These are phyloP conservation scores for Drosophila greeni DNA, from an alignment of 2,888 invertebrate genomes.

Conservation along the genomic window DNA sequence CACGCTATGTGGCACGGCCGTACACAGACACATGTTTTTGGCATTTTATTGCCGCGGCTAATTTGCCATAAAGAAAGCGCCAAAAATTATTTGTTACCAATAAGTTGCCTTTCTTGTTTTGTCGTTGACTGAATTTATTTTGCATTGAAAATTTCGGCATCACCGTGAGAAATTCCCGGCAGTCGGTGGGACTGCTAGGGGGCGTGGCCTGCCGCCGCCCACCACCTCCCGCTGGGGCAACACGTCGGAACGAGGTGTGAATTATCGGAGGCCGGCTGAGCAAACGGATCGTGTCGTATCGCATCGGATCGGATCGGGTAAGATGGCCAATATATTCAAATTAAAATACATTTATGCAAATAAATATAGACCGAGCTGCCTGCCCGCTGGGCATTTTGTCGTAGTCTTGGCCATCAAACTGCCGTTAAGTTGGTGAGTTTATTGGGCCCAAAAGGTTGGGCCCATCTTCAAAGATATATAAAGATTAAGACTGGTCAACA, in stretches of 20 bases:
- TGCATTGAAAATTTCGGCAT: constrained; percentile 53
- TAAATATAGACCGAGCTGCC: constrained; percentile 50
- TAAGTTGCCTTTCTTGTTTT: constrained; percentile 53
- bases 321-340: constrained; percentile 60
- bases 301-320: constrained; percentile 12
- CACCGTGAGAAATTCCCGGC: constrained; percentile 63
- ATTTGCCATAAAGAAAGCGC: constrained; percentile 69
- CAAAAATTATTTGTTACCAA: constrained; percentile 64
- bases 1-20: constrained; percentile 13
- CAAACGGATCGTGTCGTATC: constrained; percentile 14
- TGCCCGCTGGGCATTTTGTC: constrained; percentile 57
- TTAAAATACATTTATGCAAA: constrained; percentile 68
- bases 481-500: constrained; percentile 7
- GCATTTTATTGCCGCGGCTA: constrained; percentile 66
- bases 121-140: constrained; percentile 43
- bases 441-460: constrained; percentile 44
- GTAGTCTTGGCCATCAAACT: constrained; percentile 57
- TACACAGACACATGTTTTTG: constrained; percentile 46
- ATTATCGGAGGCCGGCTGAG: constrained; percentile 54
- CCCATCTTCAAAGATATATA: neutral
- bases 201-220: constrained; percentile 28
- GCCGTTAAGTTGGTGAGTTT: constrained; percentile 66
- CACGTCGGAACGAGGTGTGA: constrained; percentile 65
- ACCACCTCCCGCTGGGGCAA: constrained; percentile 38
- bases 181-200: constrained; percentile 46